Base-by-base conservation (phyloP, 1,140 invertebrate genomes). In the Paracyclopina nana region DNA sequence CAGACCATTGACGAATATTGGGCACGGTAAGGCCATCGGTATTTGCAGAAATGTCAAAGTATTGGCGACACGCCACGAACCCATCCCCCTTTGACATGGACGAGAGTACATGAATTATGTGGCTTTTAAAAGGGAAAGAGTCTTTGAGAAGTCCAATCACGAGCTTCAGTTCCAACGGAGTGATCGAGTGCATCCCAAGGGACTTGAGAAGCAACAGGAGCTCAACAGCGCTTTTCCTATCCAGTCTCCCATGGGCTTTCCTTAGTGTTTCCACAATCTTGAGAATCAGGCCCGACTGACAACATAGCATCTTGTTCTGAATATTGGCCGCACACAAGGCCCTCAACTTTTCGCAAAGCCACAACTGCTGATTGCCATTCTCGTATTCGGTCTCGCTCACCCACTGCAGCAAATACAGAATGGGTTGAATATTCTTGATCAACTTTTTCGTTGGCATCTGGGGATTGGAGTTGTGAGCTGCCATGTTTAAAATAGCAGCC, bases 141-240 rank as follows among this genome's bases (percentile, higher is more conserved):
- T 55, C 51, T 12, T 54, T 60, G 5, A 71, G 57, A 6, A 69
- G 57, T 29, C 62, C 59, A 45, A 69, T 68, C 42, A 72, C 57
- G 26, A 70, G 63, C 60, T 74, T 76, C 1, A 76, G 59, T 58
- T 76, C 73, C 16, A 59, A 59, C 0, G 72, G 63, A 16, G 67
- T 66, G 46, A 76, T 70, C 40, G 73, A 75, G 34, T 72, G 62
- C 41, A 67, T 69, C 34, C 70, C 72, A 14, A 76, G 60, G 54
- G 63, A 63, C 60, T 76, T 72, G 27, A 75, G 60, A 9, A 76
- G 55, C 53, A 66, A 65, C 38, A 76, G 68, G 24, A 75, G 57
- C 55, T 70, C 67, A 50, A 66, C 64, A 53, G 65, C 58, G 50
- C 67, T 63, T 55, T 60, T 49, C 57, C 58, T 18, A 57, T 48